Percentiles rank a stretch among this genome's conserved stretches.
These are phyloP conservation scores for Synergus gifuensis DNA, from an alignment of 2,888 invertebrate species.

Conservation along the genomic window DNA sequence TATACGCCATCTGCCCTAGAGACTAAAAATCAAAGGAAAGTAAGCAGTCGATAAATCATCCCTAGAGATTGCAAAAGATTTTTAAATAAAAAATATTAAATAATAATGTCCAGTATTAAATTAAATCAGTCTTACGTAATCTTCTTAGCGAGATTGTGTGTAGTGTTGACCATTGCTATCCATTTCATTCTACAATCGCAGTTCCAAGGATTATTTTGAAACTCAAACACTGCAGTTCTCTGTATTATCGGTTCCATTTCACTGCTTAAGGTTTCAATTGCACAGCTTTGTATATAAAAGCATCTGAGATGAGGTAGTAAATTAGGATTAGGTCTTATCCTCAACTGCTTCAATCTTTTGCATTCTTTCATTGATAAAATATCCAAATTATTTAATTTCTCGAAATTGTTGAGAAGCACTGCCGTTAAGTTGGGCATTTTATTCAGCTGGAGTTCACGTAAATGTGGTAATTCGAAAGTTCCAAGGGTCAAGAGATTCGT, in stretches of 20 bases:
- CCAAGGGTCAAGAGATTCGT: conserved; percentile 80
- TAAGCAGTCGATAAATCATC: background rate
- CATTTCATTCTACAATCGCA: conserved; percentile 83
- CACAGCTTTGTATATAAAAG: conserved; percentile 79
- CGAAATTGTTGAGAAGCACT: conserved; percentile 80
- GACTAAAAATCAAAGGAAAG: background rate
- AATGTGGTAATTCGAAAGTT: conserved; percentile 77
- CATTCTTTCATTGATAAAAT: conserved; percentile 81
- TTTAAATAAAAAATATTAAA: background rate
- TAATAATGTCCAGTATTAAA: background rate
- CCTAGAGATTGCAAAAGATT: background rate
- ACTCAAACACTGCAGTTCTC: conserved; percentile 77
- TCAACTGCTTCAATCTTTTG: conserved; percentile 79
- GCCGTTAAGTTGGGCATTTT: conserved; percentile 79
- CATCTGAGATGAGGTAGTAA: conserved; percentile 78
- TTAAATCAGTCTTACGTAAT: conserved; percentile 75
- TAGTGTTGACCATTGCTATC: conserved; percentile 78
- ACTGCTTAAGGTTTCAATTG: conserved; percentile 76
- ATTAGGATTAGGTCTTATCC: conserved; percentile 72
- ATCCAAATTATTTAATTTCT: conserved; percentile 79
- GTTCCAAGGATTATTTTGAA: conserved; percentile 83
- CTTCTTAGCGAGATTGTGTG: conserved; percentile 76
- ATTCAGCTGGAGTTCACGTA: conserved; percentile 81
- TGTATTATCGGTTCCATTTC: conserved; percentile 78
- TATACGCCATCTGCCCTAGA: background rate